Evolutionary conservation across 2,888 invertebrate species (phyloP).

Genomic region (Resseliella maxima): DNA sequence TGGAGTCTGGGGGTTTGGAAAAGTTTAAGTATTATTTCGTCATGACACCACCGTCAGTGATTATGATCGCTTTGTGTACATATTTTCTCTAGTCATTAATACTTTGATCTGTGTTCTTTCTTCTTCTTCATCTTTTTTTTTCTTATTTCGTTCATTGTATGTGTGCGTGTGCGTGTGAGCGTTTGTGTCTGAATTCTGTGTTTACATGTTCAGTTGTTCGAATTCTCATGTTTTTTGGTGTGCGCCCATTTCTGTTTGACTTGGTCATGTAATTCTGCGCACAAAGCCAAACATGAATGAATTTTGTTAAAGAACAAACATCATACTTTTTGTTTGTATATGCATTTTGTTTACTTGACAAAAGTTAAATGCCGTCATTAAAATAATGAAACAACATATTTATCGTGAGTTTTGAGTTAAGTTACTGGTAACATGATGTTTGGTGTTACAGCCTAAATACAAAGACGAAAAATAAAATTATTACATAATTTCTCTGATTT

Average conservation of each 20-base stretch:
- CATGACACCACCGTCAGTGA: conserved; percentile 27
- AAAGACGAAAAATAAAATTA: background rate
- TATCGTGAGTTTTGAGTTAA: background rate
- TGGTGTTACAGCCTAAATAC: background rate
- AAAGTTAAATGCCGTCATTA: conserved; percentile 41
- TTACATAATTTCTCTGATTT: conserved; percentile 19
- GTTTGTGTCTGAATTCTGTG: background rate
- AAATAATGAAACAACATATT: conserved; percentile 48
- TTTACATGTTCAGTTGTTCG: background rate
- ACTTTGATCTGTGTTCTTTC: conserved; percentile 43
- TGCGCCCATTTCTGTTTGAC: background rate
- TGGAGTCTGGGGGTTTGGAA: background rate
- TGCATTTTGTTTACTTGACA: background rate
- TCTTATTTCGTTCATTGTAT: background rate
- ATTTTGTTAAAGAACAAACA: background rate
- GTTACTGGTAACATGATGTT: background rate
- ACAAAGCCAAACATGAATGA: background rate
- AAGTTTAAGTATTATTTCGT: conserved; percentile 1
- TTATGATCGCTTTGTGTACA: conserved; percentile 51
- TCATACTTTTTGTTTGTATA: background rate
- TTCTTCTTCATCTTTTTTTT: too few species aligned
- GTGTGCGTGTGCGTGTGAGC: background rate
- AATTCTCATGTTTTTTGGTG: background rate
- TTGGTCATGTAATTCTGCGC: background rate
- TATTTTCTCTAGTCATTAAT: conserved; percentile 46